Evolutionary conservation across 2,113 vertebrate genomes (phyloP).

Genomic region (Caranx melampygus): DNA sequence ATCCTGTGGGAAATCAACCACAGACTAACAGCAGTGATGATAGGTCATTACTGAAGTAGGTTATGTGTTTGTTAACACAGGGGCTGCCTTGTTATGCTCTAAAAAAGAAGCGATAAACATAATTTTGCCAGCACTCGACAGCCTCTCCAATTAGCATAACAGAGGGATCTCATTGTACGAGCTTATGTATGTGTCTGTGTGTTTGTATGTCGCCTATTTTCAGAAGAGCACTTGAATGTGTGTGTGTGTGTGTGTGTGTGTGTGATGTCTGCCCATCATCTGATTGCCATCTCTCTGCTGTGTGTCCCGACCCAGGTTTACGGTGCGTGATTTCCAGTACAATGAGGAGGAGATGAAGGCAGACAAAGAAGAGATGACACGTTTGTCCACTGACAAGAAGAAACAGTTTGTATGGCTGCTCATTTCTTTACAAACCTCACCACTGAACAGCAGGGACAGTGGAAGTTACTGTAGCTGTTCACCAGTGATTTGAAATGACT

Average conservation of each 20-base stretch:
- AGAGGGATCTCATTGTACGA: slow-evolving; percentile 6
- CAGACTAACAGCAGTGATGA: not conserved
- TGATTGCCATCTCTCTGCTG: slow-evolving; percentile 31
- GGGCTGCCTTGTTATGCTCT: slow-evolving; percentile 5
- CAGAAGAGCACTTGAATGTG: slow-evolving; percentile 13
- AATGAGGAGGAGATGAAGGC: slow-evolving; percentile 99
- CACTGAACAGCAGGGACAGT: not conserved
- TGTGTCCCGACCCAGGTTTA: slow-evolving; percentile 84
- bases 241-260: slow-evolving; percentile 25
- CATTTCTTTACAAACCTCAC: not conserved
- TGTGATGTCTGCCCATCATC: not conserved
- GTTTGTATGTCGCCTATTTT: slow-evolving; percentile 11
- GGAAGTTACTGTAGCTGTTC: not conserved
- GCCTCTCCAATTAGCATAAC: slow-evolving; percentile 46
- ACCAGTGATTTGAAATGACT: not conserved
- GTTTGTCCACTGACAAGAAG: slow-evolving; percentile 98
- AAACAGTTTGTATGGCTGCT: slow-evolving; percentile 93
- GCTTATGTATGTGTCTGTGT: not conserved
- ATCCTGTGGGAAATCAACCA: not conserved
- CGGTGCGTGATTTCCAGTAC: slow-evolving; percentile 97
- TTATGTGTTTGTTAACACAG: not conserved
- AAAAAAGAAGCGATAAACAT: not conserved
- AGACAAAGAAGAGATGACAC: slow-evolving; percentile 98
- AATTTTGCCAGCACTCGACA: slow-evolving; percentile 15
- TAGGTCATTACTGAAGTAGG: not conserved